Conservation (phyloP, 64 coral and sea anemone species). For the Stichodactyla helianthus region DNA sequence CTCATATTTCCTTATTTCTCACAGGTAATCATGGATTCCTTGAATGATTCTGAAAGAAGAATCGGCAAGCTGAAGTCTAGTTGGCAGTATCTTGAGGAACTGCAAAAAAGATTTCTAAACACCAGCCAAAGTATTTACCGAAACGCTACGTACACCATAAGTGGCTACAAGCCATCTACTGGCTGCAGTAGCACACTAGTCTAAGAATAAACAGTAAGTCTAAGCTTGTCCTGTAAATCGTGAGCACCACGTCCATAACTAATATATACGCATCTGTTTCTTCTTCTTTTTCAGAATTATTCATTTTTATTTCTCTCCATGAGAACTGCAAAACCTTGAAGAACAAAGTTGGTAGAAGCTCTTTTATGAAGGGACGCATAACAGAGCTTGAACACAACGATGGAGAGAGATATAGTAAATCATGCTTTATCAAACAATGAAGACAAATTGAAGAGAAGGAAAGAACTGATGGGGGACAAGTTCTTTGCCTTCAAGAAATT, state of each 20-base stretch:
- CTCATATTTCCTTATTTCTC: neutral
- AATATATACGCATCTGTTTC: too few relatives aligned
- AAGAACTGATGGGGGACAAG: too few relatives aligned
- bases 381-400: neutral
- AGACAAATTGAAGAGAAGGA: too few relatives aligned
- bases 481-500: too few relatives aligned
- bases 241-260: too few relatives aligned
- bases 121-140: neutral
- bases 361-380: conserved; percentile 5
- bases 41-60: neutral
- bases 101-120: neutral
- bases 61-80: neutral
- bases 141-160: neutral
- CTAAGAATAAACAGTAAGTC: neutral
- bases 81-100: neutral
- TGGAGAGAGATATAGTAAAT: too few relatives aligned
- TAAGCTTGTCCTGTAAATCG: neutral
- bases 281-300: too few relatives aligned
- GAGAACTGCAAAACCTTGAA: neutral
- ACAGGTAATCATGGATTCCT: conserved; percentile 5
- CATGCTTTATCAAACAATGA: too few relatives aligned
- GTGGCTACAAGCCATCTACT: neutral
- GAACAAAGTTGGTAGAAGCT: neutral
- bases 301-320: neutral
- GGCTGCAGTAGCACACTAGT: neutral